Conservation (phyloP, 2,888 invertebrate genomes). For the Apodemia zela region DNA sequence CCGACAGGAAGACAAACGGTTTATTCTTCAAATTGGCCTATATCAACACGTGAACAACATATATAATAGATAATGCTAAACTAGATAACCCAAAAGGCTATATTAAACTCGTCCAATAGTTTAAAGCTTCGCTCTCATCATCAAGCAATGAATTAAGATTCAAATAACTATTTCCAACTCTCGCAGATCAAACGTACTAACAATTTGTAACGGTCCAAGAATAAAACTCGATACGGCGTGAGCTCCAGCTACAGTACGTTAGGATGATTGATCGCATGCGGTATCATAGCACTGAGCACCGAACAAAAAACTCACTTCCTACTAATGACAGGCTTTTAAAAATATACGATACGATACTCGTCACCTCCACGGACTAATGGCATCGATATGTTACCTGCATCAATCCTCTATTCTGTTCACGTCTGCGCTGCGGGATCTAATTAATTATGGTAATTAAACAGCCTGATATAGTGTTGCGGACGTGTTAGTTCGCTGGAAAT, state of each 20-base stretch:
- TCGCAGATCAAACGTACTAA: slow-evolving; percentile 23
- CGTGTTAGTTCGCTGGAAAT: slow-evolving; percentile 41
- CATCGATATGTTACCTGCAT: slow-evolving; percentile 71
- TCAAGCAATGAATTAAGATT: not conserved
- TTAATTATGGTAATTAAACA: slow-evolving; percentile 79
- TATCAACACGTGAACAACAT: no score
- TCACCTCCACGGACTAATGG: slow-evolving; percentile 60
- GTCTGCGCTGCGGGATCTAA: slow-evolving; percentile 70
- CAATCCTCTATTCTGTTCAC: slow-evolving; percentile 72
- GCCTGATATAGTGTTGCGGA: slow-evolving; percentile 47
- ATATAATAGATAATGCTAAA: no score
- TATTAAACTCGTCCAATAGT: no score
- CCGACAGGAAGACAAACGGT: no score
- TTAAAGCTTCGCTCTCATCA: not conserved
- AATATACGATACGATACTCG: slow-evolving; percentile 58
- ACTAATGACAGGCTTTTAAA: slow-evolving; percentile 70
- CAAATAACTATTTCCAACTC: slow-evolving; percentile 9
- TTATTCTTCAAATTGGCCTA: no score
- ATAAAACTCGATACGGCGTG: slow-evolving; percentile 39
- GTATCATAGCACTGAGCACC: slow-evolving; percentile 49
- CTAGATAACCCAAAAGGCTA: no score
- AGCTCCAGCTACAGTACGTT: slow-evolving; percentile 37
- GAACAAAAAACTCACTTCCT: slow-evolving; percentile 60
- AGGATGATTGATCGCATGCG: slow-evolving; percentile 63
- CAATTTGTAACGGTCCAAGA: slow-evolving; percentile 53